Conservation (phyloP, 2,888 invertebrate species). For the Chrysolina haemoptera region DNA sequence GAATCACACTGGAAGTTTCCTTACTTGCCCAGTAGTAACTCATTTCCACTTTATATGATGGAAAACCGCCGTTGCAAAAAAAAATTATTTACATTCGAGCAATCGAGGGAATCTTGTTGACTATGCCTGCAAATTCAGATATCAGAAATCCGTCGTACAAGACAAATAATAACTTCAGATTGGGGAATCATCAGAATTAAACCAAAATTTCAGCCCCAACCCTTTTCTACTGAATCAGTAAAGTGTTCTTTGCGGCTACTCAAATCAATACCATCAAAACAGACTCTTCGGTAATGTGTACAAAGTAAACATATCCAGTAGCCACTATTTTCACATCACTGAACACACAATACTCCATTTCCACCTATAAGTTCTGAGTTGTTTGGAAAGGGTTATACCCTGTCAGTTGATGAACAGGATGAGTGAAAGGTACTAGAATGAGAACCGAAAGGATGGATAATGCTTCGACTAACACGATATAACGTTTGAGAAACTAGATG, state of each 20-base stretch:
- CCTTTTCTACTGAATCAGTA: not conserved
- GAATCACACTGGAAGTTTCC: no score
- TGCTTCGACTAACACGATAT: not conserved
- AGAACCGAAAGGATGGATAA: not conserved
- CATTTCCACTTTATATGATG: no score
- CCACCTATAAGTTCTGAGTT: conserved; percentile 7
- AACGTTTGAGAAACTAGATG: no score
- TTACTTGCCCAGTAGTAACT: no score
- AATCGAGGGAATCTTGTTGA: no score
- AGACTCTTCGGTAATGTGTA: not conserved
- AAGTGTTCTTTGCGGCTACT: not conserved
- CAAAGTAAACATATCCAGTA: conserved; percentile 17
- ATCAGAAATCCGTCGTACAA: not conserved
- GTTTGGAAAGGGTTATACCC: conserved; percentile 43
- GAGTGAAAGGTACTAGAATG: not conserved
- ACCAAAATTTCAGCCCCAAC: not conserved
- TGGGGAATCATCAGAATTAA: no score
- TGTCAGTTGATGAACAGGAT: conserved; percentile 37
- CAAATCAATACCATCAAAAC: conserved; percentile 1
- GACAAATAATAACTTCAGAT: no score
- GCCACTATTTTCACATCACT: not conserved
- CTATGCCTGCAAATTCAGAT: no score
- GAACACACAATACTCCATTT: conserved; percentile 16
- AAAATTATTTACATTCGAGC: no score
- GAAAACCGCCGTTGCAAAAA: no score